Base-by-base conservation (phyloP, 2,888 invertebrate species). In the Coremacera marginata region DNA sequence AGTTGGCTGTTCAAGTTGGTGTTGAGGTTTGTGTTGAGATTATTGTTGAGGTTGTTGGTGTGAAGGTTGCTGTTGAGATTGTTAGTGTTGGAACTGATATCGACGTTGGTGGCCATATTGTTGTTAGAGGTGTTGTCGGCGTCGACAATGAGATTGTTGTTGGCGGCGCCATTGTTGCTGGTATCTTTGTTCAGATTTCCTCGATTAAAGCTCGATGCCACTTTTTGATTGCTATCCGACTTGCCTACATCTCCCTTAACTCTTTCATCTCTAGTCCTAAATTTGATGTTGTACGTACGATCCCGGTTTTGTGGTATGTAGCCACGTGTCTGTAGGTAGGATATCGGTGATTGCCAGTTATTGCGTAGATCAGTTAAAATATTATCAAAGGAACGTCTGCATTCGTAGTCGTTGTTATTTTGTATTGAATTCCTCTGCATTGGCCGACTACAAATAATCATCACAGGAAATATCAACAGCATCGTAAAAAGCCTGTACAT, bases 271-370 rank as follows among this genome's bases (percentile, higher is more conserved):
- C n/a, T 55, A 57, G 19, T 25, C 5, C 55, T 34, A 70, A 67
- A 67, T 22, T 19, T n/a, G 4, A 34, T 3, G 5, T 8, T 70
- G 11, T 34, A 22, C 3, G 70, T 52, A 7, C 7, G 9, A 31
- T 31, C 19, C 14, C 34, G 55, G 25, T 57, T 62, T 25, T 57
- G 19, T 31, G 81, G 79, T n/a, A 81, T 49, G 68, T 81, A 81
- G 25, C 81, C 81, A 57, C 81, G 77, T 52, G 78, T 78, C 70
- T 77, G 27, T 55, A 81, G 60, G 60, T 81, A 81, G 16, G 44
- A 52, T 63, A 81, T 70, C 11, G 81, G 81, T 49, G 81, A 81
- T 70, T 77, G 74, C 81, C 81, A 81, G 44, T 78, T 77, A n/a
- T 71, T 75, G 57, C 81, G 78, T 16, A 81, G 72, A 51, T 76